Evolutionary conservation across 2,113 vertebrate genomes (phyloP).

Genomic region (Pelobates fuscus): DNA sequence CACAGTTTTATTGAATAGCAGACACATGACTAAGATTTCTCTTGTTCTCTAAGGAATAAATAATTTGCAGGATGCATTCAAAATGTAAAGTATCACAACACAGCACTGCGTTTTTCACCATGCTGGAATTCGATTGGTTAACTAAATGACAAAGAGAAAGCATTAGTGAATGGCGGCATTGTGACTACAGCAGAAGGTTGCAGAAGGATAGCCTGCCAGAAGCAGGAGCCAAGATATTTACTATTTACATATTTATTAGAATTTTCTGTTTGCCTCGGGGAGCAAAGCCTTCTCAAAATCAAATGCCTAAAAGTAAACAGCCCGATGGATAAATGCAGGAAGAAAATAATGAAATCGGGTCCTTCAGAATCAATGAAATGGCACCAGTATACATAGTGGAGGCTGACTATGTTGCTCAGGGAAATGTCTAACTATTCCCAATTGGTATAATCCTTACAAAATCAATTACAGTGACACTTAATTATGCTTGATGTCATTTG

Average conservation of each 20-base stretch:
- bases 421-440: slow-evolving; percentile 1
- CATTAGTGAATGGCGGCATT: slow-evolving; percentile 20
- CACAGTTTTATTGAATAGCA: too few relatives aligned
- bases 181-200: slow-evolving; percentile 38
- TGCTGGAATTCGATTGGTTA: slow-evolving; percentile 23
- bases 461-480: slow-evolving; percentile 69
- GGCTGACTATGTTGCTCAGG: slow-evolving; percentile 21
- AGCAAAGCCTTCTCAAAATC: slow-evolving; percentile 67
- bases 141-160: slow-evolving; percentile 32
- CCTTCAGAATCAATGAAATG: slow-evolving; percentile 71
- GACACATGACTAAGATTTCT: too few relatives aligned
- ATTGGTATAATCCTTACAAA: slow-evolving; percentile 47
- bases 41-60: too few relatives aligned
- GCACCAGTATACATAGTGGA: slow-evolving; percentile 58
- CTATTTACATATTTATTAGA: slow-evolving; percentile 87
- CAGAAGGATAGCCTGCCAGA: slow-evolving; percentile 42
- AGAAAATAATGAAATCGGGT: slow-evolving; percentile 62
- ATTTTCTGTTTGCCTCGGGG: slow-evolving; percentile 66
- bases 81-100: too few relatives aligned
- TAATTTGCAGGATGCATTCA: too few relatives aligned
- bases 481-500: slow-evolving; percentile 67
- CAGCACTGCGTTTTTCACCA: too few relatives aligned
- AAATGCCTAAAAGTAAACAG: slow-evolving; percentile 85
- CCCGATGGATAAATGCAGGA: slow-evolving; percentile 69
- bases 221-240: slow-evolving; percentile 59